These are phyloP conservation scores for Leucozona laternaria DNA, from an alignment of 2,888 invertebrate genomes.

Conservation along the genomic window DNA sequence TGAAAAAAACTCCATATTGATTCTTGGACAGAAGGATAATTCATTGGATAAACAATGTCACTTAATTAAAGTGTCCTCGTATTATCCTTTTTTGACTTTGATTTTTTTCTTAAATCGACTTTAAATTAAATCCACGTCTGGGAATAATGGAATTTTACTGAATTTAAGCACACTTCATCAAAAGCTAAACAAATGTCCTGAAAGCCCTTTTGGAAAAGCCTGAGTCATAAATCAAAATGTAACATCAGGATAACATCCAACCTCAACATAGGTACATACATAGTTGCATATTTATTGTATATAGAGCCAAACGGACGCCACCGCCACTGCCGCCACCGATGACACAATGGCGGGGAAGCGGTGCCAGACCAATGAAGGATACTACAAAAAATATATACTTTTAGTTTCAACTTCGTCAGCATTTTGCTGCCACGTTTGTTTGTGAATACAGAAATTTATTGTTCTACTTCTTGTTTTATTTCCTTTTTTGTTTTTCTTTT, in stretches of 20 bases:
- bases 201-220: not conserved
- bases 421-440: slow-evolving; percentile 42
- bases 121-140: not conserved
- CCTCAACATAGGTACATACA: slow-evolving; percentile 13
- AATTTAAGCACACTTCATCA: not conserved
- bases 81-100: slow-evolving; percentile 53
- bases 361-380: slow-evolving; percentile 31
- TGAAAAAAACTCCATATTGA: slow-evolving; percentile 31
- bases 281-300: slow-evolving; percentile 6
- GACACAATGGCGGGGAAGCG: slow-evolving; percentile 21
- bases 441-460: slow-evolving; percentile 65
- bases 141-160: not conserved
- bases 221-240: slow-evolving; percentile 67
- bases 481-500: not conserved
- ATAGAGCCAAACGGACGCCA: not conserved
- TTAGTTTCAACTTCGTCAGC: not conserved
- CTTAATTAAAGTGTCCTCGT: slow-evolving; percentile 58
- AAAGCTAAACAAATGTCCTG: not conserved
- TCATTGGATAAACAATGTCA: slow-evolving; percentile 65
- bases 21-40: slow-evolving; percentile 31
- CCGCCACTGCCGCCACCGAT: not conserved
- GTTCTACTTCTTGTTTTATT: slow-evolving; percentile 14
- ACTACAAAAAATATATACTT: not conserved
- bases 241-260: slow-evolving; percentile 56
- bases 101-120: slow-evolving; percentile 41